Evolutionary conservation across 2,888 invertebrate species (phyloP), one percentile per base, ranked within the genome.

Genomic region (Scaptomyza reducta): DNA sequence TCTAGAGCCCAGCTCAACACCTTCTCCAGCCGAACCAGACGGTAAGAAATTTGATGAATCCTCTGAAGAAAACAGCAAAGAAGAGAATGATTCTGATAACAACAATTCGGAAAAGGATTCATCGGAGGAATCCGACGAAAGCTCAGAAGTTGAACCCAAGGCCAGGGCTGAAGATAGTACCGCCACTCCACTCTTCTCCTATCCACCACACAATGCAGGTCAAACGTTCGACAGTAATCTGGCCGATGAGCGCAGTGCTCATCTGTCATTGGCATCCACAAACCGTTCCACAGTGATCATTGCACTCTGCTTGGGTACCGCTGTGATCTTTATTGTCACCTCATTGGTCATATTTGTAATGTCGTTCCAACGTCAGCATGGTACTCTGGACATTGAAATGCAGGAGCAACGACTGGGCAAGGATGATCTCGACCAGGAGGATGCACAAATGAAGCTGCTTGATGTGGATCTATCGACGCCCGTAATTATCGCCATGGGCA

Each of bases 311-410:
- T 87, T 89, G 9, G 77, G 86, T n/a, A 84, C 85, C n/a, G 89
- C 87, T 0, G 68, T 89, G 4, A 65, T 91, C 11, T 90, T 91
- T 38, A 79, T 90, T 10, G 63, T 89, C 14, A 72, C 82, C 41
- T 90, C 90, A 2, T 55, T 90, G 55, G 77, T 83, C 0, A 89
- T 90, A 14, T 90, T 89, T 16, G 74, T 90, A 3, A 76, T 90
- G 27, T 88, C 90, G 0, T 90, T 89, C 56, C 91, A 91, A 68
- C 79, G 89, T 4, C 91, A 90, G 45, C 87, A 83, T 31, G 90
- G 90, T 22, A 90, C 90, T 3, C 68, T 91, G 25, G 90, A 91
- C 55, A 91, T 91, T 41, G 91, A 91, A 74, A 89, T 91, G 89
- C 91, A 91, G 60, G 91, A 91, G 49, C 89, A 90, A 46, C 88